Evolutionary conservation across 2,113 vertebrate species (phyloP), one percentile per base, ranked within the genome.

Genomic region (Pipa parva): DNA sequence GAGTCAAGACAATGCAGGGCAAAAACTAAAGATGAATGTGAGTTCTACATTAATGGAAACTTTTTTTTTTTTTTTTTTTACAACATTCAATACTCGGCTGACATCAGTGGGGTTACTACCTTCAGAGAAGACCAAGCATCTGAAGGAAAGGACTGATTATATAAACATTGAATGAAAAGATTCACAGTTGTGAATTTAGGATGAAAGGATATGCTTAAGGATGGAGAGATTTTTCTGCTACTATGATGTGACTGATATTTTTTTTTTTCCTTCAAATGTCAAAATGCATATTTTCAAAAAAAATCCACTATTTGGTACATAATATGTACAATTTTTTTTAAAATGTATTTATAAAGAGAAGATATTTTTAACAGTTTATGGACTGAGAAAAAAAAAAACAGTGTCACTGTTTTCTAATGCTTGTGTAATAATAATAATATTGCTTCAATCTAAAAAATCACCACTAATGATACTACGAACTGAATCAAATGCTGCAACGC

Each of bases 231-330:
- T 13, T 36, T 36, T 36, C 33, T 17, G n/a, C 7, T 17, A 45
- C 15, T 18, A 17, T 17, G 12, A 46, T 46, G 42, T 17, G 42
- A 46, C 18, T 20, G 17, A 7, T 7, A 2, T n/a, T 17, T 20
- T 7, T 18, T 17, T 46, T 13, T 18, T 15, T 46, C 17, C 15
- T 18, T 5, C 45, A 63, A 54, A 26, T 51, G 12, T 22, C 21
- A 6, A 33, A 58, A 58, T 3, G 37, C 20, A n/a, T 22, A 12
- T 21, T 13, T n/a, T 46, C 56, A 13, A n/a, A 17, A 51, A 56
- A 42, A 26, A 33, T 31, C 57, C 65, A 51, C 57, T 60, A 68
- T 33, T 46, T 22, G 65, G 65, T 60, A 60, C 65, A 60, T 69
- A 39, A 11, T 39, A 68, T 58, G 17, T 68, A 58, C 56, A 42